Base-by-base conservation (phyloP, 1,140 invertebrate genomes). In the Caenorhabditis latens region DNA sequence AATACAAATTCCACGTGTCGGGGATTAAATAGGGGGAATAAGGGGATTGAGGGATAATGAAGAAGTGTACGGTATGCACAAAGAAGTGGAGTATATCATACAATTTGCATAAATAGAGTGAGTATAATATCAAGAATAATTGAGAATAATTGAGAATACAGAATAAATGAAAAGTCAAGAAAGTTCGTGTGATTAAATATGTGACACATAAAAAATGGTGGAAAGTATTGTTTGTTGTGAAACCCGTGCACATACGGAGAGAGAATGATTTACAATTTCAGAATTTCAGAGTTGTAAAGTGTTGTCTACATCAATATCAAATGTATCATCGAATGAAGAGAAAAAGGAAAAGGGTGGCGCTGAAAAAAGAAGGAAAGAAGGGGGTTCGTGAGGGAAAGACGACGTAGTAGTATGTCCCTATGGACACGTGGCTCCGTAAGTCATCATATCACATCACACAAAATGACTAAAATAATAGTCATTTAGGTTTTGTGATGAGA, bases 341-440 rank as follows among this genome's bases (percentile, higher is more conserved):
- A 16, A 71, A 19, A 46, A 46, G 16, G 24, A n/a, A 50, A 24
- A 50, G 19, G 46, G 71, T 24, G 71, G 71, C 71, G 71, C 71
- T 79, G 71, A 79, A 79, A 79, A 79, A 50, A 32, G 71, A 79
- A n/a, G 53, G 71, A 50, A 16, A 71, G 42, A n/a, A 19, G 24
- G 71, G 71, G 71, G 71, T 50, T 79, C 71, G n/a, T 43, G 13
- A 53, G 43, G 71, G 71, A 79, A 79, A 79, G 71, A 79, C 71
- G 71, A 79, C 46, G 71, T 79, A 79, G 71, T 79, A 79, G 71
- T 79, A 79, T 50, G 71, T 79, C 71, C 65, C 46, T 79, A 79
- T 50, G 67, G 67, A 71, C 67, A 46, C 42, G 67, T 71, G 71
- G 71, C 71, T 79, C 71, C 71, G 71, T 50, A 79, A 79, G 71